Base-by-base conservation (phyloP, 2,113 vertebrate species). In the Canis aureus region DNA sequence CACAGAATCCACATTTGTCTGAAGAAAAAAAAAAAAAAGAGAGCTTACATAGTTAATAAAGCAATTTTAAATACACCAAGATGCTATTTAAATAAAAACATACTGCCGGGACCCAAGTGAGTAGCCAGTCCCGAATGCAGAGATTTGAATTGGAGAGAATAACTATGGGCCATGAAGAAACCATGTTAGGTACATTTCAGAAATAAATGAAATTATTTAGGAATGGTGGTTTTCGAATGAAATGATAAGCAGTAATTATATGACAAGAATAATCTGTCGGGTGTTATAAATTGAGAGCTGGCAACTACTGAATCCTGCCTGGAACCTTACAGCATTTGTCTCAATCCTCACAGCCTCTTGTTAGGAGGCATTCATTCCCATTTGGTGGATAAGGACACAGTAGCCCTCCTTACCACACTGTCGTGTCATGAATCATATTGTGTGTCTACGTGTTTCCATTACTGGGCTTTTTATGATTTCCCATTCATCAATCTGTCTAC, bases 201-300 rank as follows among this genome's bases (percentile, higher is more conserved):
- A 94, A 89, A 91, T 73, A 83, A 74, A 64, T 82, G 5, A 92
- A 20, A 12, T 86, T 82, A 76, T 59, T 74, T 92, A 79, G 38
- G 9, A 88, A n/a, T 10, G 55, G 3, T 43, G 29, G 29, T 59
- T 92, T 92, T 67, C 25, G 17, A 53, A 76, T 80, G 22, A 79
- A 49, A 80, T 55, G 35, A 29, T 16, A n/a, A 82, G 53, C 12
- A 60, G 9, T 57, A 32, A 92, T 71, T 64, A 51, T 49, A 69
- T 32, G 12, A 25, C 11, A 66, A 38, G 51, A 59, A 38, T 8
- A 59, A 43, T 19, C 57, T 67, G n/a, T 78, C 53, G 74, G n/a
- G 49, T 60, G 8, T 25, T 62, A 23, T 66, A 35, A 90, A 53
- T 6, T 55, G 29, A 55, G 10, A n/a, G 27, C 35, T 69, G 79